These are phyloP conservation scores for Phasia obesa DNA, from an alignment of 2,888 invertebrate genomes.

Conservation along the genomic window DNA sequence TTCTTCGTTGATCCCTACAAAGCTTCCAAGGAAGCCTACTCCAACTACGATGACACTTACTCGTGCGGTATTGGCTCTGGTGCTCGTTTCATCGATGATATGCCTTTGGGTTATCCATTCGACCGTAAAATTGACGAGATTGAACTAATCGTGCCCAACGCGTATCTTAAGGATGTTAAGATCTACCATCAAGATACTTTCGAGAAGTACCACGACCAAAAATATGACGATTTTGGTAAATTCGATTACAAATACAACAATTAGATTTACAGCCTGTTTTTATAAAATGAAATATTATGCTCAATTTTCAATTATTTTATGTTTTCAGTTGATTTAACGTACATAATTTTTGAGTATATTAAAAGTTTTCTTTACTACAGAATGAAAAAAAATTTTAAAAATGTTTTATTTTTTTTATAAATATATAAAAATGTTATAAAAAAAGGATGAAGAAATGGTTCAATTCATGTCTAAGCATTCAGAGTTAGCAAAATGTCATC, in stretches of 20 bases:
- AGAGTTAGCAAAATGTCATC: too few species aligned
- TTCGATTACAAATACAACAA: too few species aligned
- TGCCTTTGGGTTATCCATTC: constrained; percentile 88
- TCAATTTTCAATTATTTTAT: too few species aligned
- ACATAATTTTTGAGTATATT: too few species aligned
- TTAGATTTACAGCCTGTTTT: too few species aligned
- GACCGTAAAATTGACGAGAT: constrained; percentile 86
- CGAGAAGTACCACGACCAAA: constrained; percentile 76
- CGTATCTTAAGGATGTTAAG: constrained; percentile 86
- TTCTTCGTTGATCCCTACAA: constrained; percentile 85
- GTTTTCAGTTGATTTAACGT: too few species aligned
- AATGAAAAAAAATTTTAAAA: too few species aligned
- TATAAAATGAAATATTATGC: too few species aligned
- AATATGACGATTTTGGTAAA: constrained; percentile 77
- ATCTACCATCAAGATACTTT: constrained; percentile 85
- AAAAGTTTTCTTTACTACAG: background rate
- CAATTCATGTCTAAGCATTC: too few species aligned
- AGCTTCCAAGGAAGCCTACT: constrained; percentile 83
- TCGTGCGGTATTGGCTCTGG: constrained; percentile 84
- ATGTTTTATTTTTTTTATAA: too few species aligned
- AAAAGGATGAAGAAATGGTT: too few species aligned
- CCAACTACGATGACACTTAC: constrained; percentile 83
- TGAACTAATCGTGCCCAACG: constrained; percentile 86
- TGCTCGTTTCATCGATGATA: constrained; percentile 84
- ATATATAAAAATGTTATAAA: too few species aligned